Evolutionary conservation across 2,888 invertebrate species (phyloP), one percentile per base, ranked within the genome.

Genomic region (Ernsta delagoae): DNA sequence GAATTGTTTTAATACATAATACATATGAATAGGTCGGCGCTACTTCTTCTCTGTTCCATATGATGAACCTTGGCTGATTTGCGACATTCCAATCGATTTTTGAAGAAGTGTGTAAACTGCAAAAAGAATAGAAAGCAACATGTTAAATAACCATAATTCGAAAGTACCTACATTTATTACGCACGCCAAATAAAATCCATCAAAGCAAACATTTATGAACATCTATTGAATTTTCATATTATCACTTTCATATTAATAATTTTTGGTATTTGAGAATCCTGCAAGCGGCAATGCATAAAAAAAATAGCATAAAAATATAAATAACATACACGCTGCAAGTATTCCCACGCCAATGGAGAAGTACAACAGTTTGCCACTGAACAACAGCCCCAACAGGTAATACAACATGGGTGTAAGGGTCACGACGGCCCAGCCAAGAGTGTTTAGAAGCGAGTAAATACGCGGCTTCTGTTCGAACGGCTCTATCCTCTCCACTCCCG

Each of bases 1-100:
- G 6, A 39, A 39, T 39, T 39, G 39, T 39, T 57, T 65, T 64
- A 57, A 34, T 56, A 31, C 1, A 54, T 31, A 31, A 31, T 31
- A 39, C 5, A 8, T 39, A 39, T 39, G 39, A 11, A 39, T 7
- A 57, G 12, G 7, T 12, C 11, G n/a, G 1, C 70, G 73, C 83
- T 94, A 95, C 76, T 94, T 92, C 71, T 94, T 94, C 73, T 91
- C 94, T 64, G 94, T 92, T 73, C 98, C 98, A 83, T 98, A 98
- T 5, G 96, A 96, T 39, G 98, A 98, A 50, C 96, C 96, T 87
- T 97, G 96, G 82, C 96, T 97, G 77, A 97, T 97, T 88, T 97
- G 96, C 1, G 97, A 97, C 95, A 97, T 96, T 64, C 96, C 96
- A 78, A 98, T 96, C 59, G 96, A 95, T 85, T 96, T 96, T 79